phyloP scores from a whole-genome alignment of 2,888 invertebrate genomes.

The Agrochola litura region DNA sequence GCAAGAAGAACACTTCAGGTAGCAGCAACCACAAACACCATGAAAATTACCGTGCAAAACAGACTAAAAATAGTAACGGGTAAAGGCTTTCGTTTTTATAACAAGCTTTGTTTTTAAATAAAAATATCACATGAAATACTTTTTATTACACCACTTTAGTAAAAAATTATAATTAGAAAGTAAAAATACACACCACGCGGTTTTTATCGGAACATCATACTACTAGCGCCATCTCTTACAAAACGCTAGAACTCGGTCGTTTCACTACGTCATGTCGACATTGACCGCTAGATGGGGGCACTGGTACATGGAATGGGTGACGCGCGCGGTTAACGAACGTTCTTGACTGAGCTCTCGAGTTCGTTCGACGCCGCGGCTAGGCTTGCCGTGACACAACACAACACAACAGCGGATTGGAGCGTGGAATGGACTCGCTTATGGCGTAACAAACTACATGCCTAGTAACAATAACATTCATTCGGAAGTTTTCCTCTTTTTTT shows the following conservation, averaged over 20 bases:
- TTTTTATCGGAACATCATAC: slow-evolving; percentile 49
- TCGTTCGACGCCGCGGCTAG: slow-evolving; percentile 79
- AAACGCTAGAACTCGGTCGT: slow-evolving; percentile 72
- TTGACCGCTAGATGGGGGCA: slow-evolving; percentile 90
- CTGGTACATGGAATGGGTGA: slow-evolving; percentile 81
- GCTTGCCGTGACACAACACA: slow-evolving; percentile 74
- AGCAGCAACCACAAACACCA: not conserved
- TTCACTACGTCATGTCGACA: slow-evolving; percentile 84
- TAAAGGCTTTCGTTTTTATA: not conserved
- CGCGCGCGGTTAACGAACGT: slow-evolving; percentile 89
- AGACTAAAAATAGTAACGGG: no score
- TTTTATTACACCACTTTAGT: not conserved
- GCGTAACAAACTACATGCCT: slow-evolving; percentile 60
- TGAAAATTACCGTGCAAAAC: not conserved
- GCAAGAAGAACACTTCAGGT: not conserved
- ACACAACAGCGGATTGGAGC: slow-evolving; percentile 61
- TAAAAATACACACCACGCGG: slow-evolving; percentile 10
- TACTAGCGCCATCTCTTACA: slow-evolving; percentile 83
- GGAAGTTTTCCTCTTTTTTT: slow-evolving; percentile 16
- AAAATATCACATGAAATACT: not conserved
- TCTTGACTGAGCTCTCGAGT: slow-evolving; percentile 89
- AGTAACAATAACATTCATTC: slow-evolving; percentile 53
- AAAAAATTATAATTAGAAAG: not conserved
- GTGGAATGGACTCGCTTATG: slow-evolving; percentile 71
- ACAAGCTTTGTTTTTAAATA: not conserved